Conservation (phyloP, 2,113 vertebrate genomes). For the Malurus melanocephalus region DNA sequence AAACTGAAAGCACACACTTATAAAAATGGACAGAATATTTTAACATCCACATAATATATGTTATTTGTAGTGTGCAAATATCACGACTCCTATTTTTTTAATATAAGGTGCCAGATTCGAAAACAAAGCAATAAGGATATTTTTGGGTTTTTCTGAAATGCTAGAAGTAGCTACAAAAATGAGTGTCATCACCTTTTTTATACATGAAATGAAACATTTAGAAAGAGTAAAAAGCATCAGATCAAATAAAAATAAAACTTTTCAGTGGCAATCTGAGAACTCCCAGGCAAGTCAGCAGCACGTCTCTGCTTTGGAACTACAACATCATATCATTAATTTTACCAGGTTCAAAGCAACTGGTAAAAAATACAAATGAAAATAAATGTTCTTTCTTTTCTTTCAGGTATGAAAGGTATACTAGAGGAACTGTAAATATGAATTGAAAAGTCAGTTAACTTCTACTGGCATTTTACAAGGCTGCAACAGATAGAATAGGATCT, state of each 20-base stretch:
- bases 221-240: background rate
- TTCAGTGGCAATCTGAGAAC: background rate
- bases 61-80: background rate
- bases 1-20: background rate
- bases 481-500: background rate
- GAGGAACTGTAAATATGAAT: background rate
- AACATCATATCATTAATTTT: background rate
- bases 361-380: background rate
- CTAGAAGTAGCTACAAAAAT: background rate
- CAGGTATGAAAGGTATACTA: background rate
- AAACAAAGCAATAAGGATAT: background rate
- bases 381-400: background rate
- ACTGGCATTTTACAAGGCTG: background rate
- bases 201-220: background rate
- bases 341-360: background rate
- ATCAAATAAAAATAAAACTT: background rate
- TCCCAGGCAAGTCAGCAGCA: background rate
- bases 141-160: background rate
- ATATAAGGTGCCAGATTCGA: background rate
- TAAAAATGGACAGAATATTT: background rate
- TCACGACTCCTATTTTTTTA: background rate
- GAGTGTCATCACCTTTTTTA: background rate
- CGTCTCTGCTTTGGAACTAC: background rate
- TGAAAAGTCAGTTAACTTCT: background rate
- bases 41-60: background rate